A percentile compares a stretch with the other conserved stretches of the same genome.
Conservation (phyloP, 2,797 vertebrate genomes). For the Harpagifer antarcticus region DNA sequence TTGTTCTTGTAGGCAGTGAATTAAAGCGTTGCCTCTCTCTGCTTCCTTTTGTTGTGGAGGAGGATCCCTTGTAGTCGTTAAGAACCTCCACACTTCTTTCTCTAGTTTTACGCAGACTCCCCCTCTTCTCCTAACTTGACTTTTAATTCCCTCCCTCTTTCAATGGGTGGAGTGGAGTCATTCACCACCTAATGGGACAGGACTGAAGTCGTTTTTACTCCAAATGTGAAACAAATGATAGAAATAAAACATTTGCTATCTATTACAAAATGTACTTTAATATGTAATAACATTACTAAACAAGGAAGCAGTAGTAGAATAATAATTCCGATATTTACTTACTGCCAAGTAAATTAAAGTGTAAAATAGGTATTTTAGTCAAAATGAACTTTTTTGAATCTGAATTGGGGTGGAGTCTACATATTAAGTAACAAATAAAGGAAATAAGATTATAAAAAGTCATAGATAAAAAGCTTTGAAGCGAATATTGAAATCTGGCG, state of each 20-base stretch:
- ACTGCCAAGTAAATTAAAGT: not conserved
- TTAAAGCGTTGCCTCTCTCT: not conserved
- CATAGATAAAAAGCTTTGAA: too few relatives aligned
- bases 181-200: not conserved
- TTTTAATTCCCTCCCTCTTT: constrained; percentile 71
- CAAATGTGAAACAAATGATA: too few relatives aligned
- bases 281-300: too few relatives aligned
- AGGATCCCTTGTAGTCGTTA: constrained; percentile 10
- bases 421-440: too few relatives aligned
- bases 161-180: constrained; percentile 54
- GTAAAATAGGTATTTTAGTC: too few relatives aligned
- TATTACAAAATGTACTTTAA: too few relatives aligned
- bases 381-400: too few relatives aligned
- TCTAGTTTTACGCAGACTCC: constrained; percentile 47
- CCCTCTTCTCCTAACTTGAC: constrained; percentile 65
- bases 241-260: too few relatives aligned
- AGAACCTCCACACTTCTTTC: constrained; percentile 33
- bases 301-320: too few relatives aligned
- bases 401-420: too few relatives aligned
- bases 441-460: too few relatives aligned
- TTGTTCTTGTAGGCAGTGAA: not conserved
- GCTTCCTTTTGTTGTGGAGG: constrained; percentile 30
- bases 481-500: not conserved
- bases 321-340: not conserved
- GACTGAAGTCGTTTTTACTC: not conserved